These are phyloP conservation scores for Gavia stellata DNA, from an alignment of 2,113 vertebrate species.

Conservation along the genomic window DNA sequence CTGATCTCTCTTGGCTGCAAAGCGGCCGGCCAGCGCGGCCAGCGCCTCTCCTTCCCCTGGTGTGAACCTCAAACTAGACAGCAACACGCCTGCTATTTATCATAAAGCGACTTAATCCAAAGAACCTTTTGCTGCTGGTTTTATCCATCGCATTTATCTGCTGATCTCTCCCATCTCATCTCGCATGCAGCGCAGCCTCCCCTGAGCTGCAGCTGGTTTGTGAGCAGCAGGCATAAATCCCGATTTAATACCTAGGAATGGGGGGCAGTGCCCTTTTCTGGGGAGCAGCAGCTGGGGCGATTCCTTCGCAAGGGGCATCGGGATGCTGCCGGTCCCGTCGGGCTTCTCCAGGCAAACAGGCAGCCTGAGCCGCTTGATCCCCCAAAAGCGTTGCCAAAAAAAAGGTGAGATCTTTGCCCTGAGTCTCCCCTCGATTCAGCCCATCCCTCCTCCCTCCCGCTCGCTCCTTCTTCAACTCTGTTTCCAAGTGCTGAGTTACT, in stretches of 20 bases:
- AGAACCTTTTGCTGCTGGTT: constrained; percentile 40
- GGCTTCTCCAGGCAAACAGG: constrained; percentile 30
- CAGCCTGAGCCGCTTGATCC: constrained; percentile 44
- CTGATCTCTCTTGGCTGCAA: background rate
- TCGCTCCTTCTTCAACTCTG: background rate
- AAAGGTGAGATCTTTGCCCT: constrained; percentile 11
- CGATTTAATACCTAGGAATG: constrained; percentile 30
- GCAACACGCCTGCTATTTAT: constrained; percentile 2
- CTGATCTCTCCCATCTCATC: constrained; percentile 61
- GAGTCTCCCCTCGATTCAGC: constrained; percentile 31
- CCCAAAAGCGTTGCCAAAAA: constrained; percentile 24
- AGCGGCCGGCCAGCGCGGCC: background rate
- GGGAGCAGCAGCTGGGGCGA: background rate
- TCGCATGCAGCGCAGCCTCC: constrained; percentile 23
- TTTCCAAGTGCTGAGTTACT: constrained; percentile 64
- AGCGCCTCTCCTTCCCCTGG: background rate
- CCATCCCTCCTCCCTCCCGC: background rate
- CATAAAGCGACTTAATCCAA: constrained; percentile 31
- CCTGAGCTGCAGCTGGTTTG: constrained; percentile 22
- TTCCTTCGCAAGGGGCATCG: background rate
- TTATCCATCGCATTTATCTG: constrained; percentile 56
- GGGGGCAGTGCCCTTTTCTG: background rate
- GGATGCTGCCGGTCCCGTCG: background rate
- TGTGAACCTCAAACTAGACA: background rate
- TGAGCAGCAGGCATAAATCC: constrained; percentile 24